These are phyloP conservation scores for Promerops cafer DNA, from an alignment of 2,113 vertebrate species.

Conservation along the genomic window DNA sequence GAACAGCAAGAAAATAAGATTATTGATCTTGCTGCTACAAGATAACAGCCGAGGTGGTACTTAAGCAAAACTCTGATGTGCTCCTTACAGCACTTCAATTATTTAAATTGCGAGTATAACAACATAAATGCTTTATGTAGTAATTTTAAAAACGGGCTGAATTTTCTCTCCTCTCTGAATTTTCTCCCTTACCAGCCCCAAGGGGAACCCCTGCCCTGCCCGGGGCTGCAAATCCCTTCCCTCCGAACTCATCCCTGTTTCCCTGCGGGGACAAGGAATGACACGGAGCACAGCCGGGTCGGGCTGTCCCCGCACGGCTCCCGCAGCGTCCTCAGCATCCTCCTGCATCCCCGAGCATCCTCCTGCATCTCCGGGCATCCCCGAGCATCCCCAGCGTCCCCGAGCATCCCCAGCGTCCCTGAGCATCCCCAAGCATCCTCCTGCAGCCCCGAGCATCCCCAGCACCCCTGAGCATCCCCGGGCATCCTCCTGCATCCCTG, in stretches of 20 bases:
- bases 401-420: neutral
- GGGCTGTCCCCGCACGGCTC: neutral
- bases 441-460: no score
- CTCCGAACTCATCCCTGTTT: neutral
- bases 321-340: neutral
- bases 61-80: neutral
- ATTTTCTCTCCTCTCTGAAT: neutral
- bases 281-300: neutral
- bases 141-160: fast-evolving
- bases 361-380: neutral
- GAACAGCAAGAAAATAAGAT: neutral
- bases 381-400: neutral
- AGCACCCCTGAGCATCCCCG: neutral
- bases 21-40: neutral
- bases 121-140: fast-evolving
- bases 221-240: neutral
- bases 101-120: fast-evolving
- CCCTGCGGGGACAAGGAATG: neutral
- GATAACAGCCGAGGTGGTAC: fast-evolving
- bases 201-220: fast-evolving
- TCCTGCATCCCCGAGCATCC: neutral
- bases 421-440: neutral
- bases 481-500: no score
- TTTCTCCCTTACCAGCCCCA: neutral
- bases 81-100: neutral